Evolutionary conservation across 2,797 vertebrate genomes (phyloP).

Genomic region (Delichon dasypus): DNA sequence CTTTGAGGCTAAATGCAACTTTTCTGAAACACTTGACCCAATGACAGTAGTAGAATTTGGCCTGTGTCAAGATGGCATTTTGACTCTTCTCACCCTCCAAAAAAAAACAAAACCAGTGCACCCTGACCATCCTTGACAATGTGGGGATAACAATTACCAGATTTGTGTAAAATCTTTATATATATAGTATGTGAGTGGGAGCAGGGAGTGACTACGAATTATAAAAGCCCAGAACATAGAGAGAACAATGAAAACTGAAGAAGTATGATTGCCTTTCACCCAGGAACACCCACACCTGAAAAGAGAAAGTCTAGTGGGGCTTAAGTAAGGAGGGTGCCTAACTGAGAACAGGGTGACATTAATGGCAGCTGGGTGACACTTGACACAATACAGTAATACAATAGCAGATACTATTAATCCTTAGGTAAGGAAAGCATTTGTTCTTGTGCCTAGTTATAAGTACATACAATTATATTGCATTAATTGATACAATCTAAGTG

Average conservation of each 20-base stretch:
- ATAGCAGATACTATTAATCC: not conserved
- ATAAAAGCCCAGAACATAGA: not conserved
- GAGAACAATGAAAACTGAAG: not conserved
- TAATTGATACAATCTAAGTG: not conserved
- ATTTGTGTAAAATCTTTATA: not conserved
- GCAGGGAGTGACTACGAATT: not conserved
- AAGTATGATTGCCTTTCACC: not conserved
- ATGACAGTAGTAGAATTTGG: not conserved
- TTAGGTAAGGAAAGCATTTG: not conserved
- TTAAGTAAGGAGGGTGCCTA: not conserved
- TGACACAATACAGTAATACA: not conserved
- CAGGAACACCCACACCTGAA: not conserved
- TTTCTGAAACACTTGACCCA: not conserved
- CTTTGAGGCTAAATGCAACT: not conserved
- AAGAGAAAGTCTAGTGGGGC: not conserved
- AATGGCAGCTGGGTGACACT: not conserved
- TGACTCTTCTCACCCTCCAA: not conserved
- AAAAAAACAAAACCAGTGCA: not conserved
- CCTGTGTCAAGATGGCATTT: not conserved
- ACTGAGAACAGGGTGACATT: not conserved
- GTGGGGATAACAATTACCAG: not conserved
- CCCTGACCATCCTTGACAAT: not conserved
- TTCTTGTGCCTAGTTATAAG: slow-evolving; percentile 12
- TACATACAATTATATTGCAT: not conserved
- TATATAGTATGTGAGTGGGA: slow-evolving; percentile 2